Percentiles rank a stretch among this genome's conserved stretches.
Evolutionary conservation across 2,888 invertebrate genomes (phyloP).

Genomic region (Cheilosia urbana): DNA sequence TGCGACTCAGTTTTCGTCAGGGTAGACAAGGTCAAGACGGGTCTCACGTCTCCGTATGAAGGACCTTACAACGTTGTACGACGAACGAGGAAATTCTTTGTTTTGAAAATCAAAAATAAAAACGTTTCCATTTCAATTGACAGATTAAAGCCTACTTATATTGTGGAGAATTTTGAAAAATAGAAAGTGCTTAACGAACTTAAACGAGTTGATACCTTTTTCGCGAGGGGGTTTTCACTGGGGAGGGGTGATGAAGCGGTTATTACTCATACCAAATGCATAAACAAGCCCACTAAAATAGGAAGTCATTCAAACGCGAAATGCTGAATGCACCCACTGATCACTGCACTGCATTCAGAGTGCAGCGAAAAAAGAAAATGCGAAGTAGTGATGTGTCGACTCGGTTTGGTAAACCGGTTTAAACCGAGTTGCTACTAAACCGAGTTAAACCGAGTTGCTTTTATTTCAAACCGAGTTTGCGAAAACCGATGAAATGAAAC

Average conservation of each 20-base stretch:
- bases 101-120: neutral
- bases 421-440: no score
- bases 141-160: slow-evolving; percentile 11
- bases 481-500: no score
- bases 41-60: neutral
- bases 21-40: no score
- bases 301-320: no score
- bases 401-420: no score
- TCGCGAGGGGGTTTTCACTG: neutral
- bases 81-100: slow-evolving; percentile 14
- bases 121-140: slow-evolving; percentile 11
- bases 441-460: no score
- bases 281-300: no score
- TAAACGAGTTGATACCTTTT: neutral
- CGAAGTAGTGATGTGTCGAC: no score
- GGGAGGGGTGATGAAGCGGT: slow-evolving; percentile 14
- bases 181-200: neutral
- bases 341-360: no score
- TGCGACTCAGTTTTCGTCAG: slow-evolving; percentile 9
- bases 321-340: no score
- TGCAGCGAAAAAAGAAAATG: no score
- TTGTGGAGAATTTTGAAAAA: slow-evolving; percentile 4
- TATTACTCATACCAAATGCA: neutral
- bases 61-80: slow-evolving; percentile 12
- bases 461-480: no score